Evolutionary conservation across 1,140 invertebrate species (phyloP), one percentile per base, ranked within the genome.

Genomic region (Araneus ventricosus): DNA sequence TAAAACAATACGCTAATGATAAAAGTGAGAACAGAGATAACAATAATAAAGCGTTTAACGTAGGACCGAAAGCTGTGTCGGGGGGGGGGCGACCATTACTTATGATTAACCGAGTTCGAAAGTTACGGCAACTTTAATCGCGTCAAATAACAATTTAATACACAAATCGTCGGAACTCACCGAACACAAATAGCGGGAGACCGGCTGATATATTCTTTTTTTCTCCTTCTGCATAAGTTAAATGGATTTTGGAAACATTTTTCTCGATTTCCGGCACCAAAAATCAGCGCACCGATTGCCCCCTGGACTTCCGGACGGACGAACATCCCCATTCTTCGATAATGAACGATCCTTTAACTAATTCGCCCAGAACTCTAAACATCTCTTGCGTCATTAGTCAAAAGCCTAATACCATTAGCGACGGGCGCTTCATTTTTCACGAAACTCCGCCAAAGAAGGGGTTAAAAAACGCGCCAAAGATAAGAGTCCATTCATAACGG

Each of bases 401-500:
- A 90, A 88, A 90, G 70, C 88, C 80, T 90, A 80, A 88, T 75
- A 75, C 10, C 87, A 52, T 88, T 88, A 88, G 63, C 34, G 87
- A 6, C 85, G 61, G 17, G 5, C 57, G 34, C 22, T 70, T 52
- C 63, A 88, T 88, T 88, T 88, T 88, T 88, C 87, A 41, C 57
- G 27, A 63, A 45, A 70, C 17, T 52, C 45, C 45, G 45, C 10
- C 45, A 52, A 52, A 41, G 34, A 37, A 75, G 30, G 67, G 34
- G 67, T 75, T 75, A 75, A 75, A 70, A 75, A 75, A 75, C 27
- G 30, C 30, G 17, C 30, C 45, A 52, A 20, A 37, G 67, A 75
- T 75, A 75, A 75, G 34, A 20, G 27, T n/a, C 67, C 30, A 30
- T 34, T 63, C 5, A 63, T 63, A 63, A 63, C 17, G 59, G 59